Conservation (phyloP, 1,140 invertebrate species). For the Drosophila micromelanica region DNA sequence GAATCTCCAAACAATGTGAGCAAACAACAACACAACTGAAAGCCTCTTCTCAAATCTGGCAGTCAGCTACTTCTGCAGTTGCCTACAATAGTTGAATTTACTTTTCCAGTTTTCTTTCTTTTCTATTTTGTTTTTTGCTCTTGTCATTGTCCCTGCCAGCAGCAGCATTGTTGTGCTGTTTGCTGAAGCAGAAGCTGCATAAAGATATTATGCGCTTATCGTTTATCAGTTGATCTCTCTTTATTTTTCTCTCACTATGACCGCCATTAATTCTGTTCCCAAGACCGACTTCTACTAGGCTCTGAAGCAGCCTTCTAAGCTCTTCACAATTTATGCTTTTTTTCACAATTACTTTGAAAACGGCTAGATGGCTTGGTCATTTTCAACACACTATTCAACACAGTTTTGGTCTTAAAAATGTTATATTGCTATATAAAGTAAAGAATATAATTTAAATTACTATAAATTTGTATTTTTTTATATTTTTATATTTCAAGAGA, state of each 20-base stretch:
- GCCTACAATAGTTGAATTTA: slow-evolving; percentile 37
- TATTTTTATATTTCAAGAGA: too few relatives aligned
- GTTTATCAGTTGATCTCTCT: slow-evolving; percentile 58
- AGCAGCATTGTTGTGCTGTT: slow-evolving; percentile 22
- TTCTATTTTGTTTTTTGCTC: slow-evolving; percentile 38
- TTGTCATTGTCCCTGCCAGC: slow-evolving; percentile 67
- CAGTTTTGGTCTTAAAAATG: background rate
- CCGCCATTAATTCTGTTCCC: slow-evolving; percentile 54
- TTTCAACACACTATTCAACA: slow-evolving; percentile 5
- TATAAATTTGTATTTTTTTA: too few relatives aligned
- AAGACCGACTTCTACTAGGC: background rate
- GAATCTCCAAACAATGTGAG: slow-evolving; percentile 50
- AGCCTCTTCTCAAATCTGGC: slow-evolving; percentile 1
- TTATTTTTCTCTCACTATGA: slow-evolving; percentile 17
- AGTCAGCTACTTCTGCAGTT: slow-evolving; percentile 18
- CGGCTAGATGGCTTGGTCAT: background rate
- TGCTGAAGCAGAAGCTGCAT: slow-evolving; percentile 32
- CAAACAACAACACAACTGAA: slow-evolving; percentile 1
- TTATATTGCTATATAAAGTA: too few relatives aligned
- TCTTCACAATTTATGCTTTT: slow-evolving; percentile 31
- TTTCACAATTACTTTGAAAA: slow-evolving; percentile 36
- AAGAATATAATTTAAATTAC: too few relatives aligned
- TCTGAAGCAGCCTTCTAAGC: slow-evolving; percentile 24
- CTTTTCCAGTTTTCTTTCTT: slow-evolving; percentile 6
- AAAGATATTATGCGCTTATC: slow-evolving; percentile 67